A percentile compares a stretch with the other conserved stretches of the same genome.
Conservation (phyloP, 64 coral and sea anemone genomes). For the Dendrophyllia cribrosa region DNA sequence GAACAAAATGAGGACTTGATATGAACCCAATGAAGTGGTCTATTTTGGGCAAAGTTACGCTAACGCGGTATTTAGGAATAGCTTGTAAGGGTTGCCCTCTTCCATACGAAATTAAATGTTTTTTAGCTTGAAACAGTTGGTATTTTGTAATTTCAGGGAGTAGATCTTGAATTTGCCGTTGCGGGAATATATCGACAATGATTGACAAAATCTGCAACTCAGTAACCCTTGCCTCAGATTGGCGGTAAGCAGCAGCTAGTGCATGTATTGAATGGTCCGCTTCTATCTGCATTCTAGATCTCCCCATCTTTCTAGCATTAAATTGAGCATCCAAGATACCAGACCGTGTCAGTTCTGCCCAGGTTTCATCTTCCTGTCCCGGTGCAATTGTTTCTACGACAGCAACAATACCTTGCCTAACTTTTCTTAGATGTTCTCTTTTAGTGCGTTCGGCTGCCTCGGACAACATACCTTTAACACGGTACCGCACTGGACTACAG, state of each 20-base stretch:
- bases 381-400: slow-evolving; percentile 53
- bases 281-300: not conserved
- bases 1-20: slow-evolving; percentile 35
- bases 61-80: slow-evolving; percentile 22
- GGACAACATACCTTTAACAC: slow-evolving; percentile 28
- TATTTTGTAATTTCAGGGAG: slow-evolving; percentile 18
- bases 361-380: slow-evolving; percentile 30
- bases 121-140: slow-evolving; percentile 37
- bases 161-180: not conserved
- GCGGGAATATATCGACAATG: slow-evolving; percentile 8
- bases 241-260: slow-evolving; percentile 24
- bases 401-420: slow-evolving; percentile 31
- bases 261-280: slow-evolving; percentile 3
- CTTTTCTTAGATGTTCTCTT: slow-evolving; percentile 39
- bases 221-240: not conserved
- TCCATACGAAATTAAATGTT: slow-evolving; percentile 15
- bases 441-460: slow-evolving; percentile 44
- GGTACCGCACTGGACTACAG: slow-evolving; percentile 43
- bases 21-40: slow-evolving; percentile 44
- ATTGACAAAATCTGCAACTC: slow-evolving; percentile 38
- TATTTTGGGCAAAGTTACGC: slow-evolving; percentile 41
- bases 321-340: slow-evolving; percentile 21
- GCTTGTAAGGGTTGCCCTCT: slow-evolving; percentile 9
- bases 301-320: slow-evolving; percentile 7
- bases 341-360: not conserved